Conservation (phyloP, 2,888 invertebrate species). For the Agonopterix subpropinquella region DNA sequence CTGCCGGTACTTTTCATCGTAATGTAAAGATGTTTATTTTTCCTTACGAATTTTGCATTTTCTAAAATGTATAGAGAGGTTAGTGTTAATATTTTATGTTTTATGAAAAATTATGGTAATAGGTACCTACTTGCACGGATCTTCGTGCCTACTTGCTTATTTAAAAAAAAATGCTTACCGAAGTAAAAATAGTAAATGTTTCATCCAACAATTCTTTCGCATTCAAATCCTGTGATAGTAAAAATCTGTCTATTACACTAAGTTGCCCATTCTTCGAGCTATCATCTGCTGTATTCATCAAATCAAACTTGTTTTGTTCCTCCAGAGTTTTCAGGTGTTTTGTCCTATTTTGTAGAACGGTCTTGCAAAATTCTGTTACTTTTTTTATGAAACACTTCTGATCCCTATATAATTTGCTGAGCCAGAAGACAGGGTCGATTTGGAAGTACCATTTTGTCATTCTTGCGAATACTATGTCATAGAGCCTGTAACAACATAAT, state of each 20-base stretch:
- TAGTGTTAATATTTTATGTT: no score
- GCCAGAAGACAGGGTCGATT: constrained; percentile 46
- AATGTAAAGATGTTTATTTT: no score
- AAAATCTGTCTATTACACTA: constrained; percentile 55
- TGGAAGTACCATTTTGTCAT: constrained; percentile 64
- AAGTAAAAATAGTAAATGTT: constrained; percentile 57
- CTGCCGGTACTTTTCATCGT: no score
- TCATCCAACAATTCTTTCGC: constrained; percentile 34
- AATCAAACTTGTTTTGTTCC: constrained; percentile 17
- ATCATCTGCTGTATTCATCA: constrained; percentile 37
- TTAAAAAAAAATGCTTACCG: constrained; percentile 31
- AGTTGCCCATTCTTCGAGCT: constrained; percentile 31
- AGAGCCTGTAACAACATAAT: constrained; percentile 31
- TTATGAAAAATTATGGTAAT: no score
- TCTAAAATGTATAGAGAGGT: no score
- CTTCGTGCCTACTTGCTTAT: no score
- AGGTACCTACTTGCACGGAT: no score
- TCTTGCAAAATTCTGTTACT: constrained; percentile 21
- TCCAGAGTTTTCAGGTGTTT: constrained; percentile 26
- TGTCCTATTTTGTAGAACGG: constrained; percentile 28
- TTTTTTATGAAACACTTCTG: constrained; percentile 23
- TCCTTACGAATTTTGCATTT: no score
- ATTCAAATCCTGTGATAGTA: constrained; percentile 41
- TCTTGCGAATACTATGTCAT: constrained; percentile 42
- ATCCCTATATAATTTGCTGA: constrained; percentile 20